A percentile compares a stretch with the other conserved stretches of the same genome.
These are phyloP conservation scores for Sceloporus undulatus DNA, from an alignment of 2,113 vertebrate genomes.

Conservation along the genomic window DNA sequence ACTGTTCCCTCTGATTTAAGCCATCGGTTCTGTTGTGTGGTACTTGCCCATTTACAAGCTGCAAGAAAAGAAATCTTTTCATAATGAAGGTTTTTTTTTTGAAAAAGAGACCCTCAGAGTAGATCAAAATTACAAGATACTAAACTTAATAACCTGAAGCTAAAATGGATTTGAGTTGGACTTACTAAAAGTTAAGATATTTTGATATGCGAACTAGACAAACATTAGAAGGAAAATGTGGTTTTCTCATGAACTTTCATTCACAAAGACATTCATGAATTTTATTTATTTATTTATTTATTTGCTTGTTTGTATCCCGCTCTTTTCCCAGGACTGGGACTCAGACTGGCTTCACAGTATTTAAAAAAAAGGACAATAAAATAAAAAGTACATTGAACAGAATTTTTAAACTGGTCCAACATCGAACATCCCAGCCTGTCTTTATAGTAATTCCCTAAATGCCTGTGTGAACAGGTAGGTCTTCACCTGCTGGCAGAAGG, in stretches of 20 bases:
- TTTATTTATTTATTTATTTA: too few species aligned
- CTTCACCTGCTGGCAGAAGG: too few species aligned
- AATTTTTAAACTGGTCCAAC: too few species aligned
- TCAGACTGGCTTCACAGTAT: too few species aligned
- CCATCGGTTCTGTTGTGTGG: slow-evolving; percentile 81
- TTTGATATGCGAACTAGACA: background rate
- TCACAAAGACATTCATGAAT: too few species aligned
- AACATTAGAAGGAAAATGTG: background rate
- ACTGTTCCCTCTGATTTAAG: slow-evolving; percentile 83
- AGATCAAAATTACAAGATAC: background rate
- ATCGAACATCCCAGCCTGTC: too few species aligned
- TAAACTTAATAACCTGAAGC: background rate
- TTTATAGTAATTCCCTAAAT: too few species aligned
- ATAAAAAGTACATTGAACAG: too few species aligned
- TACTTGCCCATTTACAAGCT: slow-evolving; percentile 69
- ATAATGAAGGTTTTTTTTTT: background rate
- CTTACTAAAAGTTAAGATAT: background rate
- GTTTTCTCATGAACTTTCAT: background rate
- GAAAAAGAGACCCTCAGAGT: background rate
- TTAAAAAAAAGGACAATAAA: too few species aligned
- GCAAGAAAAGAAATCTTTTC: background rate
- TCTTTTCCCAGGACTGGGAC: too few species aligned
- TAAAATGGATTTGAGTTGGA: background rate
- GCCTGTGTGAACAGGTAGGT: too few species aligned
- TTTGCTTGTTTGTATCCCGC: too few species aligned